phyloP scores from a whole-genome alignment of 2,113 vertebrate genomes.

The Aleadryas rufinucha region DNA sequence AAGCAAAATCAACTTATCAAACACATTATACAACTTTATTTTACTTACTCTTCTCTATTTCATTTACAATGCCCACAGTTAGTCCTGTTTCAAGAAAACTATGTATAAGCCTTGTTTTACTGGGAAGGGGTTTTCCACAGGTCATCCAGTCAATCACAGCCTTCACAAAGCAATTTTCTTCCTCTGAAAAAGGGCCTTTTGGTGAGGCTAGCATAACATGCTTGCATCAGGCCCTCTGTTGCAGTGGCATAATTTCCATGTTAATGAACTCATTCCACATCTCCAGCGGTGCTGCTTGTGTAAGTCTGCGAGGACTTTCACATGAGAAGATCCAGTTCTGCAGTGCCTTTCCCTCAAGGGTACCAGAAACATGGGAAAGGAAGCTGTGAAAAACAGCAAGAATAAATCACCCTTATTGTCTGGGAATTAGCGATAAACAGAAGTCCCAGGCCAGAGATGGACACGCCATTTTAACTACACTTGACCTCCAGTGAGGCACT shows the following conservation, averaged over 20 bases:
- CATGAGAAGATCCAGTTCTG: rapidly evolving
- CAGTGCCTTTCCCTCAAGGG: neutral
- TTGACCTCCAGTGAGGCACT: neutral
- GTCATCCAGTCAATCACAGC: neutral
- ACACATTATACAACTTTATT: neutral
- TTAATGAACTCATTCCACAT: neutral
- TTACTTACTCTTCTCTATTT: neutral
- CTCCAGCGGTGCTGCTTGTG: neutral
- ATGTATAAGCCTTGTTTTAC: neutral
- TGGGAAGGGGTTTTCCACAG: neutral
- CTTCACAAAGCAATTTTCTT: neutral
- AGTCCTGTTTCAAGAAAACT: neutral
- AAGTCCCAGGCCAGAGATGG: neutral
- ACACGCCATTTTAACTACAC: neutral
- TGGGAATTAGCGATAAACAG: rapidly evolving
- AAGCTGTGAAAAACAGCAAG: neutral
- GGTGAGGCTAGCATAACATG: neutral
- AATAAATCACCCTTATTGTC: neutral
- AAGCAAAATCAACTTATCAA: neutral
- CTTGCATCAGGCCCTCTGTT: neutral
- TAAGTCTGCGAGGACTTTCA: neutral
- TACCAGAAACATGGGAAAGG: rapidly evolving
- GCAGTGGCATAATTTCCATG: neutral
- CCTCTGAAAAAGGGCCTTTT: neutral
- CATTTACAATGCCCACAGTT: neutral